phyloP scores from a whole-genome alignment of 2,113 vertebrate genomes.

The Alces alces region DNA sequence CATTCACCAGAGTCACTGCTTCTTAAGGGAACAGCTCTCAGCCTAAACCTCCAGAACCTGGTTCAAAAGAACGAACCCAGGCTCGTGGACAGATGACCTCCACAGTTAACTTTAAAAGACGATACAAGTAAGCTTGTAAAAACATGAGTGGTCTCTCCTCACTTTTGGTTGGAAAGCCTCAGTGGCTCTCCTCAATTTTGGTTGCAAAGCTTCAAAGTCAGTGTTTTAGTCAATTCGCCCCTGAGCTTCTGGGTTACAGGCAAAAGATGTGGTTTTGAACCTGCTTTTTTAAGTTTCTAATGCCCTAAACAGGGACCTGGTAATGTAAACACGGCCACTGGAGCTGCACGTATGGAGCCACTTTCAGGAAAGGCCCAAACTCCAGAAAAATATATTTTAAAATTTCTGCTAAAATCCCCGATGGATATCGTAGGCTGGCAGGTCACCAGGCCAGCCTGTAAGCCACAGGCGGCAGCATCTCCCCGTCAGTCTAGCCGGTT shows the following conservation, averaged over 20 bases:
- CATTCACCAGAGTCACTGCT: not conserved
- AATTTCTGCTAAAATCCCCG: not conserved
- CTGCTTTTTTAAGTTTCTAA: not conserved
- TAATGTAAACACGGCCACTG: not conserved
- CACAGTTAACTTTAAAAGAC: not conserved
- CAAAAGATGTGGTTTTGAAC: not conserved
- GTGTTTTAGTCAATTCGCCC: not conserved
- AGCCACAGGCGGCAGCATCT: accelerated
- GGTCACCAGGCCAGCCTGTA: not conserved
- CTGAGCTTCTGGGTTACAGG: not conserved
- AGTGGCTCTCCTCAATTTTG: not conserved
- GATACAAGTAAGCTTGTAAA: not conserved
- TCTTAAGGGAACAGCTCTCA: not conserved
- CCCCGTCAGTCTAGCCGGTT: not conserved
- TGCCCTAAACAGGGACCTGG: not conserved
- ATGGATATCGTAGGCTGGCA: not conserved
- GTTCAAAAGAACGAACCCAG: not conserved
- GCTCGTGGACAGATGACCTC: not conserved
- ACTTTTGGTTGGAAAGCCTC: not conserved
- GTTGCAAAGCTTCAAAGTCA: not conserved
- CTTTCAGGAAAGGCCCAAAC: not conserved
- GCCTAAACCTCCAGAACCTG: not conserved
- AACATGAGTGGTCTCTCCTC: not conserved
- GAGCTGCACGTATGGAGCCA: not conserved
- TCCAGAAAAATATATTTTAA: constrained; percentile 36